Percentiles rank a stretch among this genome's conserved stretches.
Conservation (phyloP, 2,797 vertebrate genomes). For the Cygnus olor region DNA sequence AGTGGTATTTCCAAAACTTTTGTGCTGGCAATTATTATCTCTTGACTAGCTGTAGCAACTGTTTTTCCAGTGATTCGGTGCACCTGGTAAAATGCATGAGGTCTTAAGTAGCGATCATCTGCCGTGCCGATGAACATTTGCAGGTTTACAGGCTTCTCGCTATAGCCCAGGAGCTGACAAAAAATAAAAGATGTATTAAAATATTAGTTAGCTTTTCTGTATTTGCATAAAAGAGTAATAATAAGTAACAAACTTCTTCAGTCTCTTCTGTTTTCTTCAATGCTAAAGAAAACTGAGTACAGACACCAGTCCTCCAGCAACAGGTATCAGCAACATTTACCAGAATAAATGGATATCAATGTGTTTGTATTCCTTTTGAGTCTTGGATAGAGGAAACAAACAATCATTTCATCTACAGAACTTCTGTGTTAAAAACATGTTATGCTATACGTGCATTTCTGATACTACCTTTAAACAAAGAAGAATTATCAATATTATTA, state of each 20-base stretch:
- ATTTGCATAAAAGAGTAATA: neutral
- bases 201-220: neutral
- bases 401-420: neutral
- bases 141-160: constrained; percentile 94
- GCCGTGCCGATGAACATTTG: constrained; percentile 99
- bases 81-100: constrained; percentile 98
- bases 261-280: neutral
- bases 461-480: neutral
- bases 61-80: constrained; percentile 99
- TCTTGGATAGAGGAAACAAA: neutral
- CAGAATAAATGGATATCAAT: neutral
- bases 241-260: neutral
- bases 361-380: neutral
- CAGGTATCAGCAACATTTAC: neutral
- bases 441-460: neutral
- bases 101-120: constrained; percentile 95
- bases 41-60: constrained; percentile 97
- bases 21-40: constrained; percentile 93
- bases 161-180: constrained; percentile 93
- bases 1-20: constrained; percentile 98
- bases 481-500: neutral
- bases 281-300: neutral
- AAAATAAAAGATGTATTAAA: neutral
- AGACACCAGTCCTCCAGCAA: neutral
- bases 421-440: neutral